Evolutionary conservation across 35 echinoderm and acorn worm genomes (phyloP).

Genomic region (Lytechinus variegatus): DNA sequence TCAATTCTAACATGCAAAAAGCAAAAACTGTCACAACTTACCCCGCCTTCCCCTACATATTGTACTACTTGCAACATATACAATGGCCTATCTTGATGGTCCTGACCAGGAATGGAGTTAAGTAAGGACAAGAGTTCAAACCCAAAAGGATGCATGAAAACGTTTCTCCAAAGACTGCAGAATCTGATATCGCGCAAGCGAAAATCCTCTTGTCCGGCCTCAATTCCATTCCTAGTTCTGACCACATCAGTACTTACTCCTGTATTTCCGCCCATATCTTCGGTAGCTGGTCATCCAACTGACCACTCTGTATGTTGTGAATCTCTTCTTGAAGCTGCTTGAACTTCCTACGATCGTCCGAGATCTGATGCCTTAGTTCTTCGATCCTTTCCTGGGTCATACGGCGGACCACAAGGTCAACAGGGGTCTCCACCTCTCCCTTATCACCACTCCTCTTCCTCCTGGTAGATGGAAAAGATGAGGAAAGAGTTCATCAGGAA

Average conservation of each 20-base stretch:
- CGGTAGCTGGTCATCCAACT: slow-evolving; percentile 76
- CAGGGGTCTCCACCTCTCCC: slow-evolving; percentile 84
- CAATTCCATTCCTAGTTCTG: not conserved
- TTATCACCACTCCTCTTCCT: slow-evolving; percentile 83
- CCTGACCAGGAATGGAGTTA: too few relatives aligned
- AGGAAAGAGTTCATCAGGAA: too few relatives aligned
- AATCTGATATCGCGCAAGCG: too few relatives aligned
- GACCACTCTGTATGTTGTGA: slow-evolving; percentile 72
- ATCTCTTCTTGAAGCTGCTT: slow-evolving; percentile 82
- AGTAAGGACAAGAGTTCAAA: too few relatives aligned
- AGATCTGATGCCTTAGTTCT: slow-evolving; percentile 83
- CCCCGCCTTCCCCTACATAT: too few relatives aligned
- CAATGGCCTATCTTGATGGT: too few relatives aligned
- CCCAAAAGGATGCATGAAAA: too few relatives aligned
- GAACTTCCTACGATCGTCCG: slow-evolving; percentile 72
- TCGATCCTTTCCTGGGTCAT: slow-evolving; percentile 91
- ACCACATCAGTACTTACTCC: slow-evolving; percentile 54
- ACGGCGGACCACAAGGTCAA: slow-evolving; percentile 79
- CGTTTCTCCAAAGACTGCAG: too few relatives aligned
- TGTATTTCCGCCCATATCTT: slow-evolving; percentile 79
- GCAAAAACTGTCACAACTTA: too few relatives aligned
- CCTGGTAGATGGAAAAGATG: slow-evolving; percentile 11
- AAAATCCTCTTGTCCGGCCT: too few relatives aligned
- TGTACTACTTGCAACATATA: too few relatives aligned
- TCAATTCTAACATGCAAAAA: too few relatives aligned